Evolutionary conservation across 2,797 vertebrate genomes (phyloP).

Genomic region (Pseudotriccus pelzelni): DNA sequence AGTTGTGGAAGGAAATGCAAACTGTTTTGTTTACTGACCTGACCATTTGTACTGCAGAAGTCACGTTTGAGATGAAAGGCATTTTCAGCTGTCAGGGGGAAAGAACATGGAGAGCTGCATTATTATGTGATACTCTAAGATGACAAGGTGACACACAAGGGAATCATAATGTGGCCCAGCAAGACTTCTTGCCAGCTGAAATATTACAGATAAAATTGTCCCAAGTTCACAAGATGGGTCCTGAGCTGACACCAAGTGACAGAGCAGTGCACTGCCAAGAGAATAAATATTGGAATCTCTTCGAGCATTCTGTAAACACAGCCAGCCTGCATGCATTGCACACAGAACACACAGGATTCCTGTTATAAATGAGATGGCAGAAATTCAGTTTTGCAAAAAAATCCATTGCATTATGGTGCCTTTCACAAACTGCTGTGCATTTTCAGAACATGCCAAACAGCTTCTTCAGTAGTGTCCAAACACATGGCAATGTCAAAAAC

Average conservation of each 20-base stretch:
- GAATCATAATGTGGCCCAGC: background rate
- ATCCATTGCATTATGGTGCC: background rate
- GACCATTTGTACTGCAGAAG: background rate
- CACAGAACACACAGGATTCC: background rate
- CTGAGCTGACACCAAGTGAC: background rate
- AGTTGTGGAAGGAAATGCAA: background rate
- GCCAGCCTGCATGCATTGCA: background rate
- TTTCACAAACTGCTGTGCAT: background rate
- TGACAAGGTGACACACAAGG: background rate
- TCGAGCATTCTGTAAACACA: background rate
- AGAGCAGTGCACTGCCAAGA: background rate
- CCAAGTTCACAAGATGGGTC: background rate
- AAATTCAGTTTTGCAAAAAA: background rate
- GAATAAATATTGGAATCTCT: background rate
- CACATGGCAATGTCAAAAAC: background rate
- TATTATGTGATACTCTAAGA: background rate
- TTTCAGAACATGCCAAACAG: background rate
- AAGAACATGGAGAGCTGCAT: background rate
- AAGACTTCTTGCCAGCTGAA: background rate
- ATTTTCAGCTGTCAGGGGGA: background rate
- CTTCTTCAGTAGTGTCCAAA: background rate
- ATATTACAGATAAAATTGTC: conserved; percentile 5
- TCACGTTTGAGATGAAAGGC: background rate
- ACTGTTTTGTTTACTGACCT: background rate
- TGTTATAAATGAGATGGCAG: background rate